A percentile compares a stretch with the other conserved stretches of the same genome.
phyloP scores from a whole-genome alignment of 2,797 vertebrate genomes.

The Molossus molossus region DNA sequence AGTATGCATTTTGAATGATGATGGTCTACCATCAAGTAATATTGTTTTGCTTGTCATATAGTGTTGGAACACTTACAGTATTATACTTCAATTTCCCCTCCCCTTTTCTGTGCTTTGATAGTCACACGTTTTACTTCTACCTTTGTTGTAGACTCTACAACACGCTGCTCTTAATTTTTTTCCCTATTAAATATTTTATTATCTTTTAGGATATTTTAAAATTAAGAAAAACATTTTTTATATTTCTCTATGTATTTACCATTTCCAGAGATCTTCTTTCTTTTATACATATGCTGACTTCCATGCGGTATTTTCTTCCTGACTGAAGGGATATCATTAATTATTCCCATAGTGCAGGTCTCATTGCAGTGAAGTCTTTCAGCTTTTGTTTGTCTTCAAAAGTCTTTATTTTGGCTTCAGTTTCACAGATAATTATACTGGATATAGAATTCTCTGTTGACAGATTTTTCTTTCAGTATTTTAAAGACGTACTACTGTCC shows the following conservation, averaged over 20 bases:
- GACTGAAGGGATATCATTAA: not conserved
- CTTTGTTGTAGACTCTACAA: not conserved
- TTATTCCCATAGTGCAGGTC: not conserved
- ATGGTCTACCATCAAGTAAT: not conserved
- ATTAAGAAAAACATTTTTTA: not conserved
- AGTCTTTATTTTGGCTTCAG: constrained; percentile 20
- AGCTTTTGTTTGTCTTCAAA: not conserved
- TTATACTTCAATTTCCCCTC: not conserved
- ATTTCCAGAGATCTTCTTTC: not conserved
- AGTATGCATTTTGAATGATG: not conserved
- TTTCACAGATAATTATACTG: constrained; percentile 42
- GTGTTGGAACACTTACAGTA: not conserved
- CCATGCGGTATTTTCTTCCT: not conserved
- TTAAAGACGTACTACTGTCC: not conserved
- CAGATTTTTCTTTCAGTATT: not conserved
- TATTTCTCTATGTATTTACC: not conserved
- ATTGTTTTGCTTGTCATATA: not conserved
- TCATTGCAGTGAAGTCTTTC: constrained; percentile 19
- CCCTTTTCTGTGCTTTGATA: not conserved
- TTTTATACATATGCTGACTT: not conserved
- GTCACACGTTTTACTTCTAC: not conserved
- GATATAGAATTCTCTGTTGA: constrained; percentile 19
- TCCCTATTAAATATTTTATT: not conserved
- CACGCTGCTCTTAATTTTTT: not conserved
- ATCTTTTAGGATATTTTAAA: constrained; percentile 23